Evolutionary conservation across 2,888 invertebrate species (phyloP).

Genomic region (Protophormia terraenovae): DNA sequence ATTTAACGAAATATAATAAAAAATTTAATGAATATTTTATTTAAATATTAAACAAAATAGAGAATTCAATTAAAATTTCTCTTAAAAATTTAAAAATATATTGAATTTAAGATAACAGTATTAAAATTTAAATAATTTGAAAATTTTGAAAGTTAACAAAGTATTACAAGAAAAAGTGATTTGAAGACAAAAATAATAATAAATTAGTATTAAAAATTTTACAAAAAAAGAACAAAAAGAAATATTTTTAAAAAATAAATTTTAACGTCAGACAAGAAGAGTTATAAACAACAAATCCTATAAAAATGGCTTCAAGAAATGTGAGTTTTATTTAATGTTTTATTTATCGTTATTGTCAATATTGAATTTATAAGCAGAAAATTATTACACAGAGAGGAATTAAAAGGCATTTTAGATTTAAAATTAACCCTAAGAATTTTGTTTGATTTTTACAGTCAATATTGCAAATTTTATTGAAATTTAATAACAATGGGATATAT

Average conservation of each 20-base stretch:
- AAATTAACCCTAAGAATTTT: too few species aligned
- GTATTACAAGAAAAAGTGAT: slow-evolving; percentile 34
- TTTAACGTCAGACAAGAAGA: background rate
- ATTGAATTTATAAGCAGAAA: background rate
- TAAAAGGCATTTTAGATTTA: background rate
- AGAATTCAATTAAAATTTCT: background rate
- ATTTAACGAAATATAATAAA: background rate
- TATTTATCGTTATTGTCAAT: background rate
- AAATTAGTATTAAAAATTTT: background rate
- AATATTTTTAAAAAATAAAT: background rate
- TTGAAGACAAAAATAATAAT: slow-evolving; percentile 17
- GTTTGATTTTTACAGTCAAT: too few species aligned
- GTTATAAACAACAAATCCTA: slow-evolving; percentile 17
- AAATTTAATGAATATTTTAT: slow-evolving; percentile 38
- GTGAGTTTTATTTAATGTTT: slow-evolving; percentile 71
- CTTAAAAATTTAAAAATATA: slow-evolving; percentile 24
- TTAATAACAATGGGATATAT: too few species aligned
- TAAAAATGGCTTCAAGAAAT: slow-evolving; percentile 75
- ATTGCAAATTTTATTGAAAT: too few species aligned
- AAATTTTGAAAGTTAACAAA: slow-evolving; percentile 3
- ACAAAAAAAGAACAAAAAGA: too few species aligned
- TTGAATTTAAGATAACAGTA: slow-evolving; percentile 31
- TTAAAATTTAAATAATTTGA: slow-evolving; percentile 17
- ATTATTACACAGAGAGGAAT: slow-evolving; percentile 9
- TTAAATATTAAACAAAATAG: too few species aligned